Evolutionary conservation across 2,888 invertebrate genomes (phyloP).

Genomic region (Eupithecia pulchellata): DNA sequence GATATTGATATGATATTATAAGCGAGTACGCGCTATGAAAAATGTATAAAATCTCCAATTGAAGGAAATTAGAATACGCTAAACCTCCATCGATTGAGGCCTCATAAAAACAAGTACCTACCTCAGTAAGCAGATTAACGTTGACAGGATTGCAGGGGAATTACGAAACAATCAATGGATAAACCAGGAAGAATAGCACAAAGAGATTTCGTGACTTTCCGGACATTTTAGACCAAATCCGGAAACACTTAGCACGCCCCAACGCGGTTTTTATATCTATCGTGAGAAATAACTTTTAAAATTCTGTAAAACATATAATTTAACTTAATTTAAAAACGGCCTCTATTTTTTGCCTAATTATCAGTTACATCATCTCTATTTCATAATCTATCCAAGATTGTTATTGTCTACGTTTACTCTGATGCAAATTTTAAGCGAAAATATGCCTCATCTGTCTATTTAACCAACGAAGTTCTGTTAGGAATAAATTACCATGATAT

Average conservation of each 20-base stretch:
- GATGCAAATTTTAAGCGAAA: background rate
- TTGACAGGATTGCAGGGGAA: background rate
- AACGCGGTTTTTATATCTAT: constrained; percentile 10
- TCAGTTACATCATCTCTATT: background rate
- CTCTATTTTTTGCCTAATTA: background rate
- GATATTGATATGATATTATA: too few relatives aligned
- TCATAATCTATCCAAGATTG: background rate
- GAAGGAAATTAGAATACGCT: background rate
- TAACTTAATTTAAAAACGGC: background rate
- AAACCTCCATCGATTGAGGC: background rate
- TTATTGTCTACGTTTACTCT: background rate
- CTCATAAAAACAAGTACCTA: background rate
- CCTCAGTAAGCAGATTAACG: background rate
- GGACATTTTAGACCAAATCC: constrained; percentile 27
- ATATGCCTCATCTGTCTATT: background rate
- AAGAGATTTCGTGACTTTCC: constrained; percentile 23
- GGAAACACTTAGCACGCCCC: constrained; percentile 21
- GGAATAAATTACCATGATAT: constrained; percentile 2
- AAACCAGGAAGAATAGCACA: constrained; percentile 16
- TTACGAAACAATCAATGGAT: background rate
- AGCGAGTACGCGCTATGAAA: too few relatives aligned
- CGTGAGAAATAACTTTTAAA: background rate
- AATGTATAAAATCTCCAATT: background rate
- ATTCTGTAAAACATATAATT: background rate
- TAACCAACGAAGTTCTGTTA: background rate